A percentile compares a stretch with the other conserved stretches of the same genome.
phyloP scores from a whole-genome alignment of 2,797 vertebrate genomes.

The Darevskia nairensis region DNA sequence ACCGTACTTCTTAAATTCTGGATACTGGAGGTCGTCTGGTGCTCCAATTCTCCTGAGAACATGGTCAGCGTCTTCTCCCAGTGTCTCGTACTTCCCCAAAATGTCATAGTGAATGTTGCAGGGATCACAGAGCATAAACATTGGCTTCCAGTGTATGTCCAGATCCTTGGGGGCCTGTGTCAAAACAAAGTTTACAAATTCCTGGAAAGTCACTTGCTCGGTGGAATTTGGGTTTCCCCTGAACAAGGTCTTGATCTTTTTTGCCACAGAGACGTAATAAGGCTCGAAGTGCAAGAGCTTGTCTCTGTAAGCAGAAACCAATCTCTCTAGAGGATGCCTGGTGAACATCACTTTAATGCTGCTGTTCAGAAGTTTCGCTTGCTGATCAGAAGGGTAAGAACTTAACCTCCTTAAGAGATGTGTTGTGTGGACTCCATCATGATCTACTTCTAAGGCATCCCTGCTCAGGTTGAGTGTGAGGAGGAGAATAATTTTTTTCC shows the following conservation, averaged over 20 bases:
- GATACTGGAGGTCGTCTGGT: slow-evolving; percentile 60
- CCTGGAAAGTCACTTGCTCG: slow-evolving; percentile 71
- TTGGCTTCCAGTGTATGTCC: slow-evolving; percentile 75
- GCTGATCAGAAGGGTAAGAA: slow-evolving; percentile 49
- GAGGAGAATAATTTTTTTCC: slow-evolving; percentile 74
- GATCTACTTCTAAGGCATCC: slow-evolving; percentile 50
- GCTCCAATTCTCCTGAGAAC: slow-evolving; percentile 67
- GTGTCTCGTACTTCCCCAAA: slow-evolving; percentile 73
- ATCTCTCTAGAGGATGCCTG: slow-evolving; percentile 70
- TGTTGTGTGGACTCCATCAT: slow-evolving; percentile 54
- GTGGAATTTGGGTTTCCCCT: slow-evolving; percentile 55
- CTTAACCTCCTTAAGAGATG: slow-evolving; percentile 52
- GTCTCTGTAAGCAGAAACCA: slow-evolving; percentile 78
- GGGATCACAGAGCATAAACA: slow-evolving; percentile 74
- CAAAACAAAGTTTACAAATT: slow-evolving; percentile 68
- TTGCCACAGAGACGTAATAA: slow-evolving; percentile 50
- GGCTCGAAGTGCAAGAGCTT: slow-evolving; percentile 70
- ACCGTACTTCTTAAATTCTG: slow-evolving; percentile 56
- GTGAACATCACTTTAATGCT: slow-evolving; percentile 77
- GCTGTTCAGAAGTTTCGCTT: slow-evolving; percentile 58
- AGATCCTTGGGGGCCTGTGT: slow-evolving; percentile 8
- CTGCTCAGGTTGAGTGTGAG: slow-evolving; percentile 56
- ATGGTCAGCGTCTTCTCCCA: slow-evolving; percentile 64
- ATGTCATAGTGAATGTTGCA: slow-evolving; percentile 75
- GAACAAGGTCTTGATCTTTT: slow-evolving; percentile 64